Evolutionary conservation across 2,113 vertebrate species (phyloP).

Genomic region (Struthio camelus): DNA sequence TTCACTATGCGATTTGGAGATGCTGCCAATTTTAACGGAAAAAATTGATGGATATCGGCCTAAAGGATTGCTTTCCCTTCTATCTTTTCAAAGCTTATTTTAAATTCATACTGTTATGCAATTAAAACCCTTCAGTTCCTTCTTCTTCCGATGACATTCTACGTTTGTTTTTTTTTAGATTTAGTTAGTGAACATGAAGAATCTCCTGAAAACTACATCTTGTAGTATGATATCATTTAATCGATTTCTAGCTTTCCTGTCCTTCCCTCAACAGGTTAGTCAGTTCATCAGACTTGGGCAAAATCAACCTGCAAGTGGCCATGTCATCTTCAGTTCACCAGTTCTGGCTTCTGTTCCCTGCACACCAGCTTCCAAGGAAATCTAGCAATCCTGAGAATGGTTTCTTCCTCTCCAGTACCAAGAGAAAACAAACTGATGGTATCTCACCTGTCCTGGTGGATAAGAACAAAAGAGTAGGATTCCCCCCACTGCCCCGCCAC

Average conservation of each 20-base stretch:
- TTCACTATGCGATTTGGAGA: neutral
- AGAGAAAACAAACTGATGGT: neutral
- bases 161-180: neutral
- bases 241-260: neutral
- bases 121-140: neutral
- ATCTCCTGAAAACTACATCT: neutral
- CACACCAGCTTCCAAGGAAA: neutral
- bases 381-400: neutral
- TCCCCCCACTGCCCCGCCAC: too few species aligned
- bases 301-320: neutral
- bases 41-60: neutral
- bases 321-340: neutral
- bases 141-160: neutral
- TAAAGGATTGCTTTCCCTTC: neutral
- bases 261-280: neutral
- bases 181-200: neutral
- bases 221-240: neutral
- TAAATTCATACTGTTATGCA: neutral
- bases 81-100: neutral
- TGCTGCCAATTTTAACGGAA: neutral
- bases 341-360: neutral
- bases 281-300: neutral
- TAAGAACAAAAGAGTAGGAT: neutral
- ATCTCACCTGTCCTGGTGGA: neutral
- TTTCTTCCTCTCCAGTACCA: neutral